Evolutionary conservation across 92 coral and sea anemone species (phyloP).

Genomic region (Epizoanthus ramosus): DNA sequence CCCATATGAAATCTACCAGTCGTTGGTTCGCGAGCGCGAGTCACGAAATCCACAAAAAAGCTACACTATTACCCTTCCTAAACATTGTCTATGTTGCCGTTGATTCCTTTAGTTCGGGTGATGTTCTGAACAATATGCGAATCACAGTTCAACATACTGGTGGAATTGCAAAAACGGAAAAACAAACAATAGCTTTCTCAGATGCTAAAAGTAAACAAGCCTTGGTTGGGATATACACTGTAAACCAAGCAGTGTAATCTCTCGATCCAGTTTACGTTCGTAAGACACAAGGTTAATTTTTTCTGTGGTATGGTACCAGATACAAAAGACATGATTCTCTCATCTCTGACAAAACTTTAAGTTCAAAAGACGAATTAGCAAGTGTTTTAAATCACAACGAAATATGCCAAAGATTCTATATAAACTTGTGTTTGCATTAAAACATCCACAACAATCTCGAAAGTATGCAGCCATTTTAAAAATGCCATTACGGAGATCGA

Average conservation of each 20-base stretch:
- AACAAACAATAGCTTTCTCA: constrained; percentile 21
- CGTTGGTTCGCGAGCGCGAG: background rate
- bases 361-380: background rate
- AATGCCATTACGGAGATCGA: background rate
- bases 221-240: background rate
- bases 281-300: background rate
- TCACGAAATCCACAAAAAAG: constrained; percentile 39
- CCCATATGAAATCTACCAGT: constrained; percentile 10
- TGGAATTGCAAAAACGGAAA: constrained; percentile 20
- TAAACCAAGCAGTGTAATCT: background rate
- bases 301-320: background rate
- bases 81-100: background rate
- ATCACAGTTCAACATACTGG: background rate
- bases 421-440: background rate
- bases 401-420: background rate
- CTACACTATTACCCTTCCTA: background rate
- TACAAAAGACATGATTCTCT: background rate
- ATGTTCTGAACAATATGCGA: background rate
- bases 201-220: constrained; percentile 40
- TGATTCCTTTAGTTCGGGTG: background rate
- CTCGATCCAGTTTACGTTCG: background rate
- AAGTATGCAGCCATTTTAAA: constrained; percentile 31
- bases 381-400: background rate
- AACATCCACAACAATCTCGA: constrained; percentile 15
- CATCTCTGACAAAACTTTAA: background rate